A percentile compares a stretch with the other conserved stretches of the same genome.
These are phyloP conservation scores for Stegastes partitus DNA, from an alignment of 2,113 vertebrate species.

Conservation along the genomic window DNA sequence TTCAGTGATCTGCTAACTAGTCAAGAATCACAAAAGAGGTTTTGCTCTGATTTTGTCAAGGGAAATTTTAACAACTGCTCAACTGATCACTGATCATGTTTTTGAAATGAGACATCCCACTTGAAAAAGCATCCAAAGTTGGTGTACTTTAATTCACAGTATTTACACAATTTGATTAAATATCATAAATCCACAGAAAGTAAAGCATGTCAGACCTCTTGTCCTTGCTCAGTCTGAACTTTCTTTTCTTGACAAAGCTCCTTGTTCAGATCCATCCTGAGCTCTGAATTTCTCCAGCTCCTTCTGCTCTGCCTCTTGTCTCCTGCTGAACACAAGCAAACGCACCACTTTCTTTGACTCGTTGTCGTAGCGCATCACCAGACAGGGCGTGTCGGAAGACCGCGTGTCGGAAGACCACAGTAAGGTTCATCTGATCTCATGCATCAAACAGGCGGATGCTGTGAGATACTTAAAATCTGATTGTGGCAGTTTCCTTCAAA, in stretches of 20 bases:
- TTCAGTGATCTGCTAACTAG: too few relatives aligned
- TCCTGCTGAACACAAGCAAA: constrained; percentile 51
- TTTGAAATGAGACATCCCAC: too few relatives aligned
- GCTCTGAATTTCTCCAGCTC: constrained; percentile 44
- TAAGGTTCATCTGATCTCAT: constrained; percentile 16
- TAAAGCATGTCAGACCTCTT: neutral
- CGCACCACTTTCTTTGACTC: neutral
- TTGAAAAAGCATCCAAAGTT: too few relatives aligned
- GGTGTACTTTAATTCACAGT: too few relatives aligned
- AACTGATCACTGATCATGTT: too few relatives aligned
- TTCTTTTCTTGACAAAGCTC: constrained; percentile 43
- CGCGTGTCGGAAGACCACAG: constrained; percentile 15
- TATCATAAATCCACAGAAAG: too few relatives aligned
- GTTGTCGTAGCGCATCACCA: constrained; percentile 48
- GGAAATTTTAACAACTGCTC: too few relatives aligned
- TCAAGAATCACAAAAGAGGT: too few relatives aligned
- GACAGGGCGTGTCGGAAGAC: constrained; percentile 62
- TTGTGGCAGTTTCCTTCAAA: neutral
- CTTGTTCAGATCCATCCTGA: constrained; percentile 49
- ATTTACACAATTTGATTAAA: too few relatives aligned
- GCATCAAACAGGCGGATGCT: constrained; percentile 16
- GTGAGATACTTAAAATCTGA: neutral
- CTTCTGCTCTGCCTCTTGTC: constrained; percentile 25
- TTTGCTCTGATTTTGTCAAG: too few relatives aligned
- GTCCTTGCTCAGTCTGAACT: neutral